Conservation (phyloP, 2,888 invertebrate species). For the Lithophane leautieri region DNA sequence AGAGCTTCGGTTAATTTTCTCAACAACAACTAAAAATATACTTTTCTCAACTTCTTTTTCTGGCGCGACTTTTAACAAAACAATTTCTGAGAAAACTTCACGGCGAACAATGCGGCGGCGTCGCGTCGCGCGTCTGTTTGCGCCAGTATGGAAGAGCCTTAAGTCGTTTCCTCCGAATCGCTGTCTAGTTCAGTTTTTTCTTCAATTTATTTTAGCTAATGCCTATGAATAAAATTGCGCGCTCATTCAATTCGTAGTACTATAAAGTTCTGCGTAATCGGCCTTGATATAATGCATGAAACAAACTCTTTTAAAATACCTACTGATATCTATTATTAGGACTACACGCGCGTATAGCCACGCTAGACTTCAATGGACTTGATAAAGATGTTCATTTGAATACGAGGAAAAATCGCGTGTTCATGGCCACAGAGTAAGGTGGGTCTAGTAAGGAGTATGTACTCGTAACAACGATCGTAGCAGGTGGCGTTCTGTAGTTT, state of each 20-base stretch:
- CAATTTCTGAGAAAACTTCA: too few species aligned
- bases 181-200: background rate
- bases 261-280: constrained; percentile 25
- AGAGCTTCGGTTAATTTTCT: too few species aligned
- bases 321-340: constrained; percentile 36
- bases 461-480: too few species aligned
- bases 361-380: constrained; percentile 28
- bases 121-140: too few species aligned
- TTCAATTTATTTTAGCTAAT: background rate
- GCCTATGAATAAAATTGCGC: constrained; percentile 20
- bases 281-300: constrained; percentile 42
- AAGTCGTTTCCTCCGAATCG: background rate
- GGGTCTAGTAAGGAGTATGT: too few species aligned
- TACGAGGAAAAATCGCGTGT: background rate
- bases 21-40: background rate
- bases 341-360: constrained; percentile 1
- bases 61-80: too few species aligned
- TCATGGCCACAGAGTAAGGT: background rate
- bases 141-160: too few species aligned
- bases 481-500: too few species aligned
- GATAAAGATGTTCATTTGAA: constrained; percentile 17
- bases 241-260: constrained; percentile 34
- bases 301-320: constrained; percentile 15
- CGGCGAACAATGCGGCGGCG: too few species aligned
- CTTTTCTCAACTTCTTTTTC: background rate